A percentile compares a stretch with the other conserved stretches of the same genome.
phyloP scores from a whole-genome alignment of 2,113 vertebrate genomes.

The Scolopax mira region DNA sequence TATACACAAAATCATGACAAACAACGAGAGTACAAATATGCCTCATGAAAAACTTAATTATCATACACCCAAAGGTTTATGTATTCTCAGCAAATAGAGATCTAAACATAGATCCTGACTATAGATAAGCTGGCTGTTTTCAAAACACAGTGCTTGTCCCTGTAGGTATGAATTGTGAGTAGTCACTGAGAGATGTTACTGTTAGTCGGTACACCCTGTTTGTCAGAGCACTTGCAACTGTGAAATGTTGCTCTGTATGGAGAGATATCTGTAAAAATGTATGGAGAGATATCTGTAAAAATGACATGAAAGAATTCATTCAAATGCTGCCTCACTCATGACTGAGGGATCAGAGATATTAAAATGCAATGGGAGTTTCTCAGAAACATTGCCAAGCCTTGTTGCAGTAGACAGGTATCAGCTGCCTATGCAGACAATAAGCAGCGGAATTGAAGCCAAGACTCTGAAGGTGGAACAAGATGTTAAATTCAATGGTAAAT shows the following conservation, averaged over 20 bases:
- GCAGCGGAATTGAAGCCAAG: background rate
- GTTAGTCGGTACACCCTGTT: background rate
- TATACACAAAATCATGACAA: background rate
- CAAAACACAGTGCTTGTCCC: background rate
- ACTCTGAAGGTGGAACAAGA: background rate
- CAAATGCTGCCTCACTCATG: background rate
- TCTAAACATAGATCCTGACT: background rate
- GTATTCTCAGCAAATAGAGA: background rate
- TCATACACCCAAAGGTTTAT: constrained; percentile 1
- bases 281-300: background rate
- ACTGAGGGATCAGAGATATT: background rate
- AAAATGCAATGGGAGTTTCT: background rate
- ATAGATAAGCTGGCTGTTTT: constrained; percentile 7
- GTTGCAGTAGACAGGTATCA: background rate
- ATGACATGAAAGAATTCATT: background rate
- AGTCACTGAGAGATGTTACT: background rate
- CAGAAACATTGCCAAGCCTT: background rate
- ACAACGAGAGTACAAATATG: background rate
- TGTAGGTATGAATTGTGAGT: constrained; percentile 7
- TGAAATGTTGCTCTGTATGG: background rate
- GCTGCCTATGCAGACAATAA: background rate
- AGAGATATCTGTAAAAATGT: background rate
- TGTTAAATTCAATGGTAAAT: background rate
- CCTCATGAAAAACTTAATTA: constrained; percentile 7
- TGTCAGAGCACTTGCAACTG: background rate